Evolutionary conservation across 1,140 invertebrate species (phyloP).

Genomic region (Orussus abietinus): DNA sequence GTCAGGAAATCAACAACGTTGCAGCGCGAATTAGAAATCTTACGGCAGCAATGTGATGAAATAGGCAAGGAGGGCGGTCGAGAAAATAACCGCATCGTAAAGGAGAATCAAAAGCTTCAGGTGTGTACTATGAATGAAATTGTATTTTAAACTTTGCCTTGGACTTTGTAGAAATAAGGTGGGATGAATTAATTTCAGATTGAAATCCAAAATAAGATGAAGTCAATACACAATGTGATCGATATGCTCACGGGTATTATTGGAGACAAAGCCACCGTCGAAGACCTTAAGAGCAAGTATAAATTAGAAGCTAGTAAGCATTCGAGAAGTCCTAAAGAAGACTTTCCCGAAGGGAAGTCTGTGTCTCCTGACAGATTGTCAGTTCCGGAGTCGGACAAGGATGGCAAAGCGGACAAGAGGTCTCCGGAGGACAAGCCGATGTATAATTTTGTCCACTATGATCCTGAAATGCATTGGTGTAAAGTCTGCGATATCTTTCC

Average conservation of each 20-base stretch:
- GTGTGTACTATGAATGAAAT: slow-evolving; percentile 43
- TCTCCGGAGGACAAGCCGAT: slow-evolving; percentile 44
- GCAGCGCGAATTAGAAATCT: slow-evolving; percentile 70
- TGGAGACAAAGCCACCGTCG: slow-evolving; percentile 59
- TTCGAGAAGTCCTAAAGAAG: slow-evolving; percentile 45
- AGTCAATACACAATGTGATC: slow-evolving; percentile 77
- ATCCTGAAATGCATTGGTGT: slow-evolving; percentile 87
- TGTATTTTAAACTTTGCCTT: slow-evolving; percentile 1
- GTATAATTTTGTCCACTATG: slow-evolving; percentile 79
- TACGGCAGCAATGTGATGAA: slow-evolving; percentile 72
- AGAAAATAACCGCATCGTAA: slow-evolving; percentile 67
- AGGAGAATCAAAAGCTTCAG: slow-evolving; percentile 78
- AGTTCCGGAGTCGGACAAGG: slow-evolving; percentile 44
- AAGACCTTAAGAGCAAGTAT: slow-evolving; percentile 46
- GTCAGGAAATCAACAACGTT: slow-evolving; percentile 66
- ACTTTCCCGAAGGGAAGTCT: slow-evolving; percentile 41
- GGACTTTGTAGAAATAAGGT: not conserved
- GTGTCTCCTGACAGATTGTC: slow-evolving; percentile 38
- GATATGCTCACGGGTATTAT: slow-evolving; percentile 80
- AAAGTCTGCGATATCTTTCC: slow-evolving; percentile 80
- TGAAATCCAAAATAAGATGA: slow-evolving; percentile 78
- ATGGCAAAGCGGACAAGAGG: slow-evolving; percentile 38
- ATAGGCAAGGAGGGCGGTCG: slow-evolving; percentile 62
- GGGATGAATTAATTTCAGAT: slow-evolving; percentile 52
- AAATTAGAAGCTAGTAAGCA: slow-evolving; percentile 38